These are phyloP conservation scores for Drosophila vallismaia DNA, from an alignment of 2,888 invertebrate genomes.

Conservation along the genomic window DNA sequence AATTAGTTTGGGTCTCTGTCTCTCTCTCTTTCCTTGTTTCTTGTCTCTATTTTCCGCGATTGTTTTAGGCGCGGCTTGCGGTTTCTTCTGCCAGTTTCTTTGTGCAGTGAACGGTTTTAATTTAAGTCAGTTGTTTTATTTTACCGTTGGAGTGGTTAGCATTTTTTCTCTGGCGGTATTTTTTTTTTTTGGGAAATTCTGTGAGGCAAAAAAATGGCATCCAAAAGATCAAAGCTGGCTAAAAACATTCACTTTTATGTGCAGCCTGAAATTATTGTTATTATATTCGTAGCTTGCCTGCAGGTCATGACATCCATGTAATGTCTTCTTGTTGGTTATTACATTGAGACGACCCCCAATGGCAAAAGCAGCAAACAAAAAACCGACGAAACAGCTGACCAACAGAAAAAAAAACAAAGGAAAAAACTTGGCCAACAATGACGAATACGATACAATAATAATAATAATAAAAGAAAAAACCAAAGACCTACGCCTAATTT, in stretches of 20 bases:
- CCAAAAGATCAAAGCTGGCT: constrained; percentile 9
- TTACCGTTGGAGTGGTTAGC: constrained; percentile 25
- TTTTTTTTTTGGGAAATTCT: constrained; percentile 22
- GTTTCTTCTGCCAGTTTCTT: constrained; percentile 35
- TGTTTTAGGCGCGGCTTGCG: constrained; percentile 46
- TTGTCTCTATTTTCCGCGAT: constrained; percentile 14
- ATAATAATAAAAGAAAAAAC: constrained; percentile 35
- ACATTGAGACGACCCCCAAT: constrained; percentile 60
- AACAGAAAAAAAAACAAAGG: constrained; percentile 37
- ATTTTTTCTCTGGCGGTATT: neutral
- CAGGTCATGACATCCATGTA: constrained; percentile 47
- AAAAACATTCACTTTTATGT: constrained; percentile 59
- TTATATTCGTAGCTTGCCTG: constrained; percentile 20
- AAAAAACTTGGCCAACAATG: constrained; percentile 43
- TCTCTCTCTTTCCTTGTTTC: neutral
- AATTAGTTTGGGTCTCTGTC: neutral
- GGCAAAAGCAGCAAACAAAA: constrained; percentile 37
- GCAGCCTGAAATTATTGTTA: constrained; percentile 1
- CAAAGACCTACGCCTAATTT: constrained; percentile 74
- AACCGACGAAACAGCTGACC: constrained; percentile 60
- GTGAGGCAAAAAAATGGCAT: constrained; percentile 5
- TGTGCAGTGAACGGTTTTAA: constrained; percentile 36
- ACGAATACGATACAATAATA: constrained; percentile 38
- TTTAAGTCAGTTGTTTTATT: constrained; percentile 28
- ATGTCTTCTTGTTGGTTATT: constrained; percentile 42